Conservation (phyloP, 1,140 invertebrate genomes). For the Drosophila erecta region DNA sequence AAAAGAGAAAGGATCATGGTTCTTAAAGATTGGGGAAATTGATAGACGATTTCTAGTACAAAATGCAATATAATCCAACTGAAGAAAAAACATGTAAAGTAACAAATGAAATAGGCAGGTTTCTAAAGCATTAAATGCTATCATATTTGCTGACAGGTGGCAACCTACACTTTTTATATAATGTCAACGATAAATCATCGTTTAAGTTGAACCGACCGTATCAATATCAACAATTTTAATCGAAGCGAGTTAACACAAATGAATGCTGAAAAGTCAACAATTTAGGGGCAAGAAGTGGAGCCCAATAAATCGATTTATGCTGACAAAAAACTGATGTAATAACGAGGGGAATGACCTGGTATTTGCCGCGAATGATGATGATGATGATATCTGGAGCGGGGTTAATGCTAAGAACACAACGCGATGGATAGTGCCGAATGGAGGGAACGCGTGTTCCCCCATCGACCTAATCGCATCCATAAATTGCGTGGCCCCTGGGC, state of each 20-base stretch:
- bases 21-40: neutral
- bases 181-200: neutral
- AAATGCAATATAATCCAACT: too few species aligned
- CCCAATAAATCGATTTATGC: slow-evolving; percentile 32
- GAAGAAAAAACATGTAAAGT: neutral
- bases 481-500: slow-evolving; percentile 34
- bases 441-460: slow-evolving; percentile 1
- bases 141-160: too few species aligned
- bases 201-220: neutral
- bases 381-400: too few species aligned
- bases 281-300: neutral
- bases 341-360: slow-evolving; percentile 27
- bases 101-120: neutral
- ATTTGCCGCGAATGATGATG: slow-evolving; percentile 17
- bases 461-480: slow-evolving; percentile 22
- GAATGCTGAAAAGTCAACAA: slow-evolving; percentile 16
- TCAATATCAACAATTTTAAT: neutral
- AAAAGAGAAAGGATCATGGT: neutral
- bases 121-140: neutral
- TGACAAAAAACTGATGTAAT: slow-evolving; percentile 32
- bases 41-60: too few species aligned
- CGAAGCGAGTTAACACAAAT: slow-evolving; percentile 6
- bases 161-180: neutral
- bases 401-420: neutral
- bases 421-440: neutral